Base-by-base conservation (phyloP, 1,140 invertebrate genomes). In the Pygmarrhopalites habei region DNA sequence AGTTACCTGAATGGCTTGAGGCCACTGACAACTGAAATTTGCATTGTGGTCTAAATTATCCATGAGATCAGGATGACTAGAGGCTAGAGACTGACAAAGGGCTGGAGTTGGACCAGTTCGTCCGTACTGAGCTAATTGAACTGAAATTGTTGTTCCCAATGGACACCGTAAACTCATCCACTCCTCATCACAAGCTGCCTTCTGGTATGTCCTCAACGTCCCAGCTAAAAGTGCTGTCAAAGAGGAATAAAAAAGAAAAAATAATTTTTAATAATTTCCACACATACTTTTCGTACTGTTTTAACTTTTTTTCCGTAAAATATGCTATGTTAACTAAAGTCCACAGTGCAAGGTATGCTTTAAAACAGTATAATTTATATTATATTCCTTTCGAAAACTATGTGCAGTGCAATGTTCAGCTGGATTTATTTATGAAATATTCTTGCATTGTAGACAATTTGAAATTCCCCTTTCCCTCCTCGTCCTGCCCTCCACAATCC, bases 171-270 rank as follows among this genome's bases (percentile, higher is more conserved):
- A 81, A 23, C 83, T 83, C 74, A 95, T 84, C 72, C 83, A 81
- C 71, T 94, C 86, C 57, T 89, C 88, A 73, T 94, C 89, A 76
- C 92, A 95, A 2, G 87, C 86, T 4, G 86, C 87, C 69, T 85
- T 83, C 74, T 94, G 89, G 77, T 90, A 91, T 58, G 90, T 93
- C 71, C 87, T 82, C 65, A 95, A 79, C 15, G 90, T 93, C 39
- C 88, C 88, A 72, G 89, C 85, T 66, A 95, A 82, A 58, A 92
- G 80, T 72, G 88, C 91, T 94, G 81, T 21, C 73, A 72, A 44
- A 32, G 49, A 29, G 46, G 23, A 63, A 29, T 29, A 56, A 41
- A 35, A 15, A 35, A 35, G n/a, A 29, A 23, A 26, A 26, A 28
- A 26, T 52, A 52, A 47, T n/a, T 47, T 41, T 47, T 47, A 47